Evolutionary conservation across 1,140 invertebrate species (phyloP), one percentile per base, ranked within the genome.

Genomic region (Cotesia glomerata): DNA sequence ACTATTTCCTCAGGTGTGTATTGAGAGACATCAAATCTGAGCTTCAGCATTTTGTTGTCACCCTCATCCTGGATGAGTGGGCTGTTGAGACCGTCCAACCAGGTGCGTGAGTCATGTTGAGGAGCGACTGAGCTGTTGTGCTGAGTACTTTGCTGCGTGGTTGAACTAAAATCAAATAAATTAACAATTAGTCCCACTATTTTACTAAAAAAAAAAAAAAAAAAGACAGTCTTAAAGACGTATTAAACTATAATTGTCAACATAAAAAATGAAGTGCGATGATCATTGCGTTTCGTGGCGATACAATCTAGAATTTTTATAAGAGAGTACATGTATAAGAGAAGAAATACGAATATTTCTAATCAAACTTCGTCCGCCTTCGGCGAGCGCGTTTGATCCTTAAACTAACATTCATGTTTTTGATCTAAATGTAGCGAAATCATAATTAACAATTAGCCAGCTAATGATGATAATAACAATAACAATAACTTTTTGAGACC

Each of bases 1-100:
- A 97, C 94, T 84, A 98, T 97, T 89, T 98, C 96, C 82, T 98
- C 96, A 9, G 96, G 96, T 61, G 93, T 92, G 85, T 97, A 97
- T 87, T 97, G 95, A 82, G 94, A 96, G 61, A 98, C 96, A 81
- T 98, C 96, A 85, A 98, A 98, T 80, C 95, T 90, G 14, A 97
- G 90, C 83, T 97, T 97, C 51, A 97, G 88, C 81, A 92, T 92
- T 87, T 97, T 97, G 88, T 91, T 94, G 79, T 95, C 93, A 26
- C 95, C 95, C 83, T 96, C 94, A 75, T 97, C 94, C 80, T 94
- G 91, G 83, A 98, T 97, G 45, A 98, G 89, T 4, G 96, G 96
- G n/a, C 95, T 97, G 87, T 95, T 95, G 45, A 97, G 89, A 54
- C 94, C 93, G 75, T 94, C 92, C 74, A 93, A 81, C 92, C 92